Base-by-base conservation (phyloP, 2,797 vertebrate genomes). In the Anguilla obscura region DNA sequence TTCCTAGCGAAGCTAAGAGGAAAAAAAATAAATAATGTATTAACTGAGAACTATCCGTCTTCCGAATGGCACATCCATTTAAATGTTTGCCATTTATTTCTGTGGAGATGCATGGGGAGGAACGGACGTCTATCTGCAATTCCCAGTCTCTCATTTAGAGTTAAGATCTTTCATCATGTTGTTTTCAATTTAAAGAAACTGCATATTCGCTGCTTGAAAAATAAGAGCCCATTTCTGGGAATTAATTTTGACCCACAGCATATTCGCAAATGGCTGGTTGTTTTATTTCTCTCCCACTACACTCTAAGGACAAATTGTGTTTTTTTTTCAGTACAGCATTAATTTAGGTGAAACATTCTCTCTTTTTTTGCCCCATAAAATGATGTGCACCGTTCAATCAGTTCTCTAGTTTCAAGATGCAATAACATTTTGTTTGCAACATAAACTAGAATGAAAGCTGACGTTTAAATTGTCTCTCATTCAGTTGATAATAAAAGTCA, bases 1-100 rank as follows among this genome's bases (percentile, higher is more conserved):
- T 95, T 96, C 92, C 92, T 93, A 90, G 88, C 91, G 84, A 84
- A 92, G 93, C 93, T 92, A 93, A 66, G 54, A 50, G 24, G 45
- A 16, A 36, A 74, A 71, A 33, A 74, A 60, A 58, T 92, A 92
- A 93, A 94, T 95, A 92, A 91, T 92, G 93, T 94, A 96, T 95
- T 96, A 95, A 94, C 92, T 93, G 93, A 95, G 93, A 93, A 92
- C 94, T 94, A 96, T 96, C 94, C 93, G 94, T 96, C 95, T 94
- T 94, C 86, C 60, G 86, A 40, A 93, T 94, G 95, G 94, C 94
- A 94, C 93, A 92, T 94, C 92, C 93, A 95, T 96, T 96, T 95
- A 95, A 95, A 95, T 94, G 90, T 89, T 86, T 88, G 88, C 87
- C 93, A 94, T 94, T 94, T 94, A 93, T 94, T 94, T 93, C 90